A percentile compares a stretch with the other conserved stretches of the same genome.
These are phyloP conservation scores for Aphodius sticticus DNA, from an alignment of 2,888 invertebrate species.

Conservation along the genomic window DNA sequence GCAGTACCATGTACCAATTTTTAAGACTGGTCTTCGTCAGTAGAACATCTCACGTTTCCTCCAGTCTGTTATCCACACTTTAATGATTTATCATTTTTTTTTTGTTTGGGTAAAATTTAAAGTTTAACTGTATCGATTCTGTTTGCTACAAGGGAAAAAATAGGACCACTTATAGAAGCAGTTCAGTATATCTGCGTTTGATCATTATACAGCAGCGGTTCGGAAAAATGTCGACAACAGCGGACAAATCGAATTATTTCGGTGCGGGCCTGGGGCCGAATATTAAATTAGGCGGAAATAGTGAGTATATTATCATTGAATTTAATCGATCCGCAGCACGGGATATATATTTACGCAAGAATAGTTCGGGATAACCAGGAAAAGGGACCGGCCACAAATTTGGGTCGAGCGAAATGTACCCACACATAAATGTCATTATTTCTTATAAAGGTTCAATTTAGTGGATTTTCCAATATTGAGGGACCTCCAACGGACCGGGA, in stretches of 20 bases:
- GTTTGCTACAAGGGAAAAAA: too few relatives aligned
- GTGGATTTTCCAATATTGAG: constrained; percentile 26
- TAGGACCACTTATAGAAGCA: background rate
- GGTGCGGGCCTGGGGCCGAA: background rate
- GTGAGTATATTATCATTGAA: constrained; percentile 5
- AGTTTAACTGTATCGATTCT: too few relatives aligned
- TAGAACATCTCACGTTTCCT: too few relatives aligned
- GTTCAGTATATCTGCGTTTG: background rate
- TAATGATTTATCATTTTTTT: too few relatives aligned
- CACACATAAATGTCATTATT: constrained; percentile 29
- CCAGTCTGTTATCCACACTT: too few relatives aligned
- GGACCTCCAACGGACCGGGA: background rate
- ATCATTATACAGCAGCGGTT: background rate
- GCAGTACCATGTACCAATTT: too few relatives aligned
- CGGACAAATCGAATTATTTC: background rate
- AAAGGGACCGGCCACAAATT: constrained; percentile 21
- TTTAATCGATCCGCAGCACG: constrained; percentile 18
- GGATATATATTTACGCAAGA: constrained; percentile 19
- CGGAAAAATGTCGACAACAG: background rate
- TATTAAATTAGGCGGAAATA: constrained; percentile 4
- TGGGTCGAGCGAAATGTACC: constrained; percentile 16
- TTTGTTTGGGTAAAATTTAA: too few relatives aligned
- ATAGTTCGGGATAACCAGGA: constrained; percentile 15
- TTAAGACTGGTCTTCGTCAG: too few relatives aligned
- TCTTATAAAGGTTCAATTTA: constrained; percentile 31